These are phyloP conservation scores for Brachyalestes nurse DNA, from an alignment of 2,797 vertebrate species.

Conservation along the genomic window DNA sequence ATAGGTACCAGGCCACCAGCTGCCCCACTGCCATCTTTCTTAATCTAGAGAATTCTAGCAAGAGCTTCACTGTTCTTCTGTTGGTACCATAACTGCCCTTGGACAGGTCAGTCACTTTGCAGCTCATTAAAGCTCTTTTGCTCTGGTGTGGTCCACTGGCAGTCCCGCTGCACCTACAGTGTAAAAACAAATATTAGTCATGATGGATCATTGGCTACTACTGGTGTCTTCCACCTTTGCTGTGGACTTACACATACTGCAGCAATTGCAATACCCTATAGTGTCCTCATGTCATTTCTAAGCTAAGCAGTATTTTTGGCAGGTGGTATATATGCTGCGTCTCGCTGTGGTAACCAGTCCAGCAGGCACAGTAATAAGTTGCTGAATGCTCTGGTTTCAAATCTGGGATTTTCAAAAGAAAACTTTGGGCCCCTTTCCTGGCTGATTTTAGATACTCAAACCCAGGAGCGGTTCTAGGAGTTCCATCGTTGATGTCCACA, in stretches of 20 bases:
- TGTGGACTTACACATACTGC: neutral
- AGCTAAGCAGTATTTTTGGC: neutral
- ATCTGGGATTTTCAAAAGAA: constrained; percentile 39
- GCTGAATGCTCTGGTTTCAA: constrained; percentile 24
- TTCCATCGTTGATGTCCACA: neutral
- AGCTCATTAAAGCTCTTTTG: constrained; percentile 24
- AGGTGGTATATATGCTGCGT: neutral
- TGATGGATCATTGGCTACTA: no score
- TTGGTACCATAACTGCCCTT: neutral
- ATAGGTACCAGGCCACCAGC: neutral
- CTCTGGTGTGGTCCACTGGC: neutral
- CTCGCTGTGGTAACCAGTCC: constrained; percentile 26
- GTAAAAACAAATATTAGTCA: no score
- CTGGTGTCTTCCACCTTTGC: neutral
- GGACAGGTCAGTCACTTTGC: neutral
- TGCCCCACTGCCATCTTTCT: neutral
- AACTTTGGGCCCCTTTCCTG: neutral
- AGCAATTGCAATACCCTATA: neutral
- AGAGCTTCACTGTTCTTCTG: constrained; percentile 26
- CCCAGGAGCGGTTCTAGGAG: neutral
- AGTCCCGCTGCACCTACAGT: neutral
- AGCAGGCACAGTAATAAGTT: constrained; percentile 55
- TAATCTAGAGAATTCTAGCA: constrained; percentile 24
- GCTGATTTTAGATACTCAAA: constrained; percentile 17
- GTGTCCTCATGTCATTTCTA: constrained; percentile 1